Conservation (phyloP, 2,888 invertebrate species). For the Amiota communis region DNA sequence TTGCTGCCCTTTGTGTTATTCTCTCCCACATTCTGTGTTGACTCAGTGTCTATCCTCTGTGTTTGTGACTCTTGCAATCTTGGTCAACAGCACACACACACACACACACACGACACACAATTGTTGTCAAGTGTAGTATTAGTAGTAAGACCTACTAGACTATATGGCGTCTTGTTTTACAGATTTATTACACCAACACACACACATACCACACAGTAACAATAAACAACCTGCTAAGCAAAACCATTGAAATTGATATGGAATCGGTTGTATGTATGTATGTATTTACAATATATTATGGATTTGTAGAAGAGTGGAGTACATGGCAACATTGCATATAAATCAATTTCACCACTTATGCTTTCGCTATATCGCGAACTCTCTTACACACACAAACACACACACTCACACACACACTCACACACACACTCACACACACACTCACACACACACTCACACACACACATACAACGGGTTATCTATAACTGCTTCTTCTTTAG, state of each 20-base stretch:
- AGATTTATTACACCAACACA: background rate
- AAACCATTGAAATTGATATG: background rate
- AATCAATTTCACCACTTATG: constrained; percentile 11
- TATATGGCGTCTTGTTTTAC: constrained; percentile 36
- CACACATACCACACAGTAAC: background rate
- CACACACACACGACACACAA: too few species aligned
- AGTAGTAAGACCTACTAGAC: constrained; percentile 10
- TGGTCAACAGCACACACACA: too few species aligned
- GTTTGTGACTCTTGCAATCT: constrained; percentile 40
- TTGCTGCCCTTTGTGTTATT: background rate
- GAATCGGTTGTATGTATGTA: background rate
- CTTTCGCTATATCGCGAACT: background rate
- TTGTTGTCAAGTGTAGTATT: too few species aligned
- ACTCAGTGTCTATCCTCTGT: constrained; percentile 23
- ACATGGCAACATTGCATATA: background rate
- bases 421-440: background rate
- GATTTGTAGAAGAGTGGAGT: too few species aligned
- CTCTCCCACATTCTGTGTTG: background rate
- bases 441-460: background rate
- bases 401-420: background rate
- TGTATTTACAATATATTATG: too few species aligned
- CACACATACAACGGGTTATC: too few species aligned
- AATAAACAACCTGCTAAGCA: constrained; percentile 4
- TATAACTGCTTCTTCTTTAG: too few species aligned
- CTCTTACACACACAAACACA: too few species aligned